These are phyloP conservation scores for Trachymyrmex cornetzi DNA, from an alignment of 1,140 invertebrate genomes.

Conservation along the genomic window DNA sequence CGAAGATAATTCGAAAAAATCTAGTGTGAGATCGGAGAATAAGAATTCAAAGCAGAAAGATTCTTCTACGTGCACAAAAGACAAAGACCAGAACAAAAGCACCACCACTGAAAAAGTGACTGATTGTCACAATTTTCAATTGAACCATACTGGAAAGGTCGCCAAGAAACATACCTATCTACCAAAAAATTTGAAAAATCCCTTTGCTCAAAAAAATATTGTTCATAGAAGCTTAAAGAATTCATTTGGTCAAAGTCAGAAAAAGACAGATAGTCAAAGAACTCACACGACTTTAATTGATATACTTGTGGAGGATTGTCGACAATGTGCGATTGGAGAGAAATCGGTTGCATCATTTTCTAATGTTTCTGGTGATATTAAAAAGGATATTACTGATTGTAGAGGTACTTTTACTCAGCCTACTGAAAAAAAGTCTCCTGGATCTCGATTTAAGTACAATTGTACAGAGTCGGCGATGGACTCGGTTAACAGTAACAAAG, in stretches of 20 bases:
- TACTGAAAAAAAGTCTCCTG: constrained; percentile 71
- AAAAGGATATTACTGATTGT: constrained; percentile 66
- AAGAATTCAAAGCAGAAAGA: constrained; percentile 48
- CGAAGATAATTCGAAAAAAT: constrained; percentile 67
- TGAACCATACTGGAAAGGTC: constrained; percentile 61
- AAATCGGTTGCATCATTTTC: constrained; percentile 68
- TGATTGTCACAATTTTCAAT: constrained; percentile 35
- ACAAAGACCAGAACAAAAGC: constrained; percentile 60
- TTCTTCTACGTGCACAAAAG: constrained; percentile 53
- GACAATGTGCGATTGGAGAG: constrained; percentile 69
- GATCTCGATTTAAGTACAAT: constrained; percentile 71
- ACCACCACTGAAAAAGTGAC: constrained; percentile 31
- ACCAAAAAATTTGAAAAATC: constrained; percentile 71
- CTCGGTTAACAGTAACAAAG: constrained; percentile 70
- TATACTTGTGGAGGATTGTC: constrained; percentile 81
- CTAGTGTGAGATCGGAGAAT: constrained; percentile 46
- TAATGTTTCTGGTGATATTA: constrained; percentile 65
- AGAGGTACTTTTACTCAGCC: constrained; percentile 64
- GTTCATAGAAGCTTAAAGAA: constrained; percentile 67
- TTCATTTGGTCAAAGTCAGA: constrained; percentile 65
- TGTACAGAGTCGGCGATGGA: constrained; percentile 73
- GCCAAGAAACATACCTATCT: constrained; percentile 65
- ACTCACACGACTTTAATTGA: constrained; percentile 75
- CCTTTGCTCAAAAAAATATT: constrained; percentile 71
- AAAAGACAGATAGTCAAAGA: constrained; percentile 62